These are phyloP conservation scores for Ciconia nigra DNA, from an alignment of 2,797 vertebrate species.

Conservation along the genomic window DNA sequence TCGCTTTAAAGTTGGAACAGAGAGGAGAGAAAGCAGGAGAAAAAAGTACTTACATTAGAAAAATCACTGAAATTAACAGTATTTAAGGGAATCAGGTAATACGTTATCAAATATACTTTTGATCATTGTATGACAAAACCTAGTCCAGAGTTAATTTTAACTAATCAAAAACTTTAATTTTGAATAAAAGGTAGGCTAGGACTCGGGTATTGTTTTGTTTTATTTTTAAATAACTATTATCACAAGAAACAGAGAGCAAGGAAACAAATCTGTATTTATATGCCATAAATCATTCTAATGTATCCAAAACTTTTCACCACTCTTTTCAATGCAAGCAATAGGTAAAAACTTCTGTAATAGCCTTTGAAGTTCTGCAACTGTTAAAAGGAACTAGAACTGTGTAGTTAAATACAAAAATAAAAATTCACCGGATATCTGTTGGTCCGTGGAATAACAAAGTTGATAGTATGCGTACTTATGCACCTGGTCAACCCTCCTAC, in stretches of 20 bases:
- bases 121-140: neutral
- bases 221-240: neutral
- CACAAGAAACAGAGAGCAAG: neutral
- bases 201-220: neutral
- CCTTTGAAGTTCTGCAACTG: neutral
- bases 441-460: neutral
- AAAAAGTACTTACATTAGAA: neutral
- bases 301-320: neutral
- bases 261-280: neutral
- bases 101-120: neutral
- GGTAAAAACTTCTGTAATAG: neutral
- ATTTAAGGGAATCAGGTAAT: neutral
- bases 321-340: neutral
- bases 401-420: neutral
- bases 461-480: rapidly evolving
- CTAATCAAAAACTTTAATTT: neutral
- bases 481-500: neutral
- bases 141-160: neutral
- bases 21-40: neutral
- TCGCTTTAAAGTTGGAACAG: rapidly evolving
- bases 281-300: neutral
- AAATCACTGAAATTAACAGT: neutral
- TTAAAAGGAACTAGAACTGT: neutral
- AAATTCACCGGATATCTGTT: neutral
- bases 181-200: neutral